phyloP scores from a whole-genome alignment of 2,888 invertebrate genomes.

The Parnassius orleans region DNA sequence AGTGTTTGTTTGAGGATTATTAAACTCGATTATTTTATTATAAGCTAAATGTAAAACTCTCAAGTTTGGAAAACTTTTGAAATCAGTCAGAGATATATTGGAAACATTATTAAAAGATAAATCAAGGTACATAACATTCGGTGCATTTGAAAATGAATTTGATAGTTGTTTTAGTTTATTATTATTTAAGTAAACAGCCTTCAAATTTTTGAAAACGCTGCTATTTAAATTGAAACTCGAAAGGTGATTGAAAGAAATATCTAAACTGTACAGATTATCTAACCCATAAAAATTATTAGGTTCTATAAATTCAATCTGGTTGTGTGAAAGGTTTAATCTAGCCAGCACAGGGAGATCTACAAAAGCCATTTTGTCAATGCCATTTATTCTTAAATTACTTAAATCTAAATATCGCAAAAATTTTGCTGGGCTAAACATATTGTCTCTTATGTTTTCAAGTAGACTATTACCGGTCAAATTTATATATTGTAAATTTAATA shows the following conservation, averaged over 20 bases:
- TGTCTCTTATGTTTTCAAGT: conserved; percentile 43
- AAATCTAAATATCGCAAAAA: conserved; percentile 58
- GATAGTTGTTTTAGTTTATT: conserved; percentile 45
- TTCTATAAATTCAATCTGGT: conserved; percentile 49
- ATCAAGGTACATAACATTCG: conserved; percentile 49
- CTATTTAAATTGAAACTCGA: conserved; percentile 42
- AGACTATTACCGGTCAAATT: conserved; percentile 50
- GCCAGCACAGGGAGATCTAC: conserved; percentile 54
- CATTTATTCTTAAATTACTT: conserved; percentile 50
- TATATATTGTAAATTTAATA: conserved; percentile 58
- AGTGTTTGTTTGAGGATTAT: conserved; percentile 49
- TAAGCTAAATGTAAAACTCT: conserved; percentile 49
- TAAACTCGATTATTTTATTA: conserved; percentile 55
- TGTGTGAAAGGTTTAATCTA: conserved; percentile 59
- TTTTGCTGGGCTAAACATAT: conserved; percentile 58
- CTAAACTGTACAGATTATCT: conserved; percentile 59
- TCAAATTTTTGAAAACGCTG: conserved; percentile 45
- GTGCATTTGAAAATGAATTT: conserved; percentile 39
- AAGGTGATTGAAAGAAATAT: conserved; percentile 58
- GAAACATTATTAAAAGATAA: conserved; percentile 51
- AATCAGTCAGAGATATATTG: conserved; percentile 37
- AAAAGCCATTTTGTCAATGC: conserved; percentile 53
- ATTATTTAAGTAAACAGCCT: conserved; percentile 55
- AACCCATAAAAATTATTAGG: conserved; percentile 53
- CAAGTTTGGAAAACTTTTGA: conserved; percentile 44